A percentile compares a stretch with the other conserved stretches of the same genome.
phyloP scores from a whole-genome alignment of 2,888 invertebrate species.

The Apamea epomidion region DNA sequence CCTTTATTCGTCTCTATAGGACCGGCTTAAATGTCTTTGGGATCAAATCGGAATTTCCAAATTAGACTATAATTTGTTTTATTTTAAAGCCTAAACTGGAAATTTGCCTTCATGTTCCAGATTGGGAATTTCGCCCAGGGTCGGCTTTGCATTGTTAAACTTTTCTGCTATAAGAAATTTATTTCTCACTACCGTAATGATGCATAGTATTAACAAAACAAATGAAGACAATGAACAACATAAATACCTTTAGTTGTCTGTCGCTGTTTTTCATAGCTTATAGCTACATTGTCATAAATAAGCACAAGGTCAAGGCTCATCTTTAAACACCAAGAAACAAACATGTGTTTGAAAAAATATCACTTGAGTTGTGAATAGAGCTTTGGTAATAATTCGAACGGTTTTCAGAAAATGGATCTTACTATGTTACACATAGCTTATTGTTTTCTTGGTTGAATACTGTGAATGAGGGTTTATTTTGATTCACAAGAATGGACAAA shows the following conservation, averaged over 20 bases:
- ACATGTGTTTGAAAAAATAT: not conserved
- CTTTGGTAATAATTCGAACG: not conserved
- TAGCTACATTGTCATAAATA: conserved; percentile 7
- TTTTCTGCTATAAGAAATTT: not conserved
- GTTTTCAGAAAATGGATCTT: not conserved
- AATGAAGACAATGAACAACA: conserved; percentile 26
- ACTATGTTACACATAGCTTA: not conserved
- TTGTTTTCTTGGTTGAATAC: too few species aligned
- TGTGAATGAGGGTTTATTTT: too few species aligned
- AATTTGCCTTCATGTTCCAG: not conserved
- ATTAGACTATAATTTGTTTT: conserved; percentile 3
- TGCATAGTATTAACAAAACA: conserved; percentile 11
- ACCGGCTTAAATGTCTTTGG: not conserved
- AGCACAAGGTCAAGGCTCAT: not conserved
- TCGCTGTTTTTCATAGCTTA: conserved; percentile 9
- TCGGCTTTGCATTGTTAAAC: not conserved
- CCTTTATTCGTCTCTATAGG: not conserved
- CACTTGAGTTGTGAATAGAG: not conserved
- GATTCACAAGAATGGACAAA: too few species aligned
- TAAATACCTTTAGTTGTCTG: conserved; percentile 5
- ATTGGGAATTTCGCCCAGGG: not conserved
- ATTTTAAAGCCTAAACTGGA: not conserved
- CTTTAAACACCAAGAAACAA: not conserved
- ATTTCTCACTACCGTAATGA: conserved; percentile 29
- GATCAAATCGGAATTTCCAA: conserved; percentile 2